phyloP scores from a whole-genome alignment of 2,888 invertebrate species.

The Nesidiocoris tenuis region DNA sequence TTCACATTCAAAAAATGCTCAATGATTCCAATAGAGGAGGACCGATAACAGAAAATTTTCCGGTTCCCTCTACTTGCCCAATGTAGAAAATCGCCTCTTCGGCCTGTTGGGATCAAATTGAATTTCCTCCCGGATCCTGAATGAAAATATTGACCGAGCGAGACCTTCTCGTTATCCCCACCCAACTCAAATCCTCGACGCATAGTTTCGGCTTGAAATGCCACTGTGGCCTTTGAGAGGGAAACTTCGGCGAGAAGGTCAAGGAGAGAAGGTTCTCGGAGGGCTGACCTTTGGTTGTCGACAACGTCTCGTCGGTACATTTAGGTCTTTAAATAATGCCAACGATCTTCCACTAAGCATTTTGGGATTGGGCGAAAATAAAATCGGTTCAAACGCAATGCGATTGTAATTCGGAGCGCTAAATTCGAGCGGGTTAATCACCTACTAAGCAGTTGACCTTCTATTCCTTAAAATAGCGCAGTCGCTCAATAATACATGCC shows the following conservation, averaged over 20 bases:
- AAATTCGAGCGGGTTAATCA: background rate
- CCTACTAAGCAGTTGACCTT: background rate
- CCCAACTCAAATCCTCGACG: background rate
- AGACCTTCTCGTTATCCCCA: too few relatives aligned
- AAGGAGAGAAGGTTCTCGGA: conserved; percentile 9
- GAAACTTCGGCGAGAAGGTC: conserved; percentile 28
- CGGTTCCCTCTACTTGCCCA: too few relatives aligned
- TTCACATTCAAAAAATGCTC: too few relatives aligned
- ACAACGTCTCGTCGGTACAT: background rate
- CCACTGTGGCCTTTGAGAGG: conserved; percentile 27
- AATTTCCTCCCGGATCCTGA: too few relatives aligned
- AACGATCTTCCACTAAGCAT: background rate
- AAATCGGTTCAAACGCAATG: background rate
- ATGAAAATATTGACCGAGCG: too few relatives aligned
- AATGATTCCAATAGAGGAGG: too few relatives aligned
- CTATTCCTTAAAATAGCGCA: too few relatives aligned
- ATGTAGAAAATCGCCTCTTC: too few relatives aligned
- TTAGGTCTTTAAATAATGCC: background rate
- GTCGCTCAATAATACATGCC: too few relatives aligned
- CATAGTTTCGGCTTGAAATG: conserved; percentile 7
- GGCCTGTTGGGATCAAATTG: too few relatives aligned
- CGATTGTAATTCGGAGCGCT: background rate
- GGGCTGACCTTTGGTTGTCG: conserved; percentile 15
- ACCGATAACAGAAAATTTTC: too few relatives aligned
- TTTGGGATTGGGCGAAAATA: background rate